phyloP scores from a whole-genome alignment of 2,797 vertebrate genomes.

The Pseudochirops cupreus region DNA sequence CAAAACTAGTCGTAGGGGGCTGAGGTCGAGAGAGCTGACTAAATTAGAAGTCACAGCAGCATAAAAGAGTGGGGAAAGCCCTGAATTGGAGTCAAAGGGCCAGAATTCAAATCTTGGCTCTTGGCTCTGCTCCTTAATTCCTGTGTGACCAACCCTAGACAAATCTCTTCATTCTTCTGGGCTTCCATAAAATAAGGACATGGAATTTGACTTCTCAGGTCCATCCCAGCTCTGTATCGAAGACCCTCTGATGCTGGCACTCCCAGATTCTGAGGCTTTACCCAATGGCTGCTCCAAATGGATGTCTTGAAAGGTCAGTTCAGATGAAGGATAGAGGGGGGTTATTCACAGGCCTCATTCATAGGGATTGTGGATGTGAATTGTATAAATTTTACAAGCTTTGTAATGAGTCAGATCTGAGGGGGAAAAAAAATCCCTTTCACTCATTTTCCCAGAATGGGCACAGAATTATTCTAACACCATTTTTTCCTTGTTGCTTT shows the following conservation, averaged over 20 bases:
- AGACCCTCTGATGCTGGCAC: not conserved
- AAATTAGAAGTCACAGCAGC: not conserved
- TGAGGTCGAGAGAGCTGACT: not conserved
- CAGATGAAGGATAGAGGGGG: not conserved
- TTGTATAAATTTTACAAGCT: not conserved
- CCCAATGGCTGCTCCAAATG: not conserved
- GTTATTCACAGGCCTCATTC: not conserved
- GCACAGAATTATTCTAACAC: conserved; percentile 24
- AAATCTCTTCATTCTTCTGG: not conserved
- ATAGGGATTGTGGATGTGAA: not conserved
- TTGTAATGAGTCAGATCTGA: not conserved
- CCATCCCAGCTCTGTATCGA: not conserved
- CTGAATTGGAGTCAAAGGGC: not conserved
- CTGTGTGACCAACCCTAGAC: not conserved
- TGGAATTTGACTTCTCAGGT: not conserved
- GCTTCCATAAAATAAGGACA: not conserved
- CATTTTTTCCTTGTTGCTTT: not conserved
- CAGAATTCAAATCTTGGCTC: not conserved
- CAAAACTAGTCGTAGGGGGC: not conserved
- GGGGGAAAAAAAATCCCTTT: conserved; percentile 15
- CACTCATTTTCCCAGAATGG: conserved; percentile 43
- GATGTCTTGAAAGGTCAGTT: not conserved
- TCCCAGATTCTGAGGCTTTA: not conserved
- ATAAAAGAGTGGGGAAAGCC: not conserved
- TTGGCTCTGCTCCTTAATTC: not conserved